phyloP scores from a whole-genome alignment of 1,140 invertebrate genomes.

The Drosophila insularis region DNA sequence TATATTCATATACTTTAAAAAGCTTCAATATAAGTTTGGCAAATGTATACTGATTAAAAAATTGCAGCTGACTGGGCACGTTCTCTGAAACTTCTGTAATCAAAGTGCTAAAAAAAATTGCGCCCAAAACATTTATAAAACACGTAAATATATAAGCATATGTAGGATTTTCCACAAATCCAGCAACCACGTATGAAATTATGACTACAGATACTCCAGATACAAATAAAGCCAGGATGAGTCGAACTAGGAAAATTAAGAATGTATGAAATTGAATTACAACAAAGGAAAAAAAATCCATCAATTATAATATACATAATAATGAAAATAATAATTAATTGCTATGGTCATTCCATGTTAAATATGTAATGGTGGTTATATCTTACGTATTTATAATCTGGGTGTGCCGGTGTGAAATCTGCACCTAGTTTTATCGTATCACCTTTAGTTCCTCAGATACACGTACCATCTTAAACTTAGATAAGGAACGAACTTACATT shows the following conservation, averaged over 20 bases:
- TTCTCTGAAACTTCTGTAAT: background rate
- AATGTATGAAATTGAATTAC: too few relatives aligned
- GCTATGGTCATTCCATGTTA: too few relatives aligned
- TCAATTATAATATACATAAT: too few relatives aligned
- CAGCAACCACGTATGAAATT: conserved; percentile 28
- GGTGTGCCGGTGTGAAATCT: too few relatives aligned
- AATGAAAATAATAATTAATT: too few relatives aligned
- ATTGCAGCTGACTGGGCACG: background rate
- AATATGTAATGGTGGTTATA: too few relatives aligned
- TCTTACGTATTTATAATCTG: too few relatives aligned
- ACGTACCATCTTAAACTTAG: too few relatives aligned
- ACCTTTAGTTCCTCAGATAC: too few relatives aligned
- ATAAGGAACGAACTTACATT: too few relatives aligned
- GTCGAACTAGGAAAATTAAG: background rate
- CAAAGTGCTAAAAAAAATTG: conserved; percentile 24
- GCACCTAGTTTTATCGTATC: too few relatives aligned
- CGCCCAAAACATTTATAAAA: conserved; percentile 18
- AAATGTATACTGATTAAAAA: conserved; percentile 29
- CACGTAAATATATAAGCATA: conserved; percentile 18
- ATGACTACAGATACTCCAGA: conserved; percentile 17
- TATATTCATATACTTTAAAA: conserved; percentile 27
- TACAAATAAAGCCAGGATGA: conserved; percentile 19
- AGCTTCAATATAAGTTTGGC: conserved; percentile 37
- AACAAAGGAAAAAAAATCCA: too few relatives aligned
- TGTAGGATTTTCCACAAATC: background rate